A percentile compares a stretch with the other conserved stretches of the same genome.
phyloP scores from a whole-genome alignment of 2,888 invertebrate species.

The Hipparchia semele region DNA sequence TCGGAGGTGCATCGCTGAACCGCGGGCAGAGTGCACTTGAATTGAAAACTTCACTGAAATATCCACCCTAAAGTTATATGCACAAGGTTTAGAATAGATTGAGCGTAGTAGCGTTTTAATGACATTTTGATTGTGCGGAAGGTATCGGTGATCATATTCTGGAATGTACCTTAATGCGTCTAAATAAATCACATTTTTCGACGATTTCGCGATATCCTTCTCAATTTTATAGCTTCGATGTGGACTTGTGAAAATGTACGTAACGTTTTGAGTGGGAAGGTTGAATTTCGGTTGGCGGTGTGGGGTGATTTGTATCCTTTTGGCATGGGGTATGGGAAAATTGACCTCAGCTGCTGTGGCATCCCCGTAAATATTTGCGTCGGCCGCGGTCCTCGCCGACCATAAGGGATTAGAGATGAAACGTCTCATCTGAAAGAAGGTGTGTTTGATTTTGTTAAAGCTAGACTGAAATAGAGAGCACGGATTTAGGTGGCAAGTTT shows the following conservation, averaged over 20 bases:
- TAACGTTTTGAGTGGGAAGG: constrained; percentile 34
- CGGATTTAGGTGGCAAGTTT: constrained; percentile 11
- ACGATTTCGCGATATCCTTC: constrained; percentile 46
- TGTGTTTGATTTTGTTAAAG: constrained; percentile 24
- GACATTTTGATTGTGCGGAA: constrained; percentile 43
- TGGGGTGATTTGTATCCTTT: constrained; percentile 49
- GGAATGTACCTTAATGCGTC: constrained; percentile 58
- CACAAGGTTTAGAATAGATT: constrained; percentile 33
- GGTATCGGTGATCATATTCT: constrained; percentile 44
- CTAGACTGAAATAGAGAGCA: constrained; percentile 12
- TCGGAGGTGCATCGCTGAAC: constrained; percentile 73
- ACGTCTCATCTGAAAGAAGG: constrained; percentile 59
- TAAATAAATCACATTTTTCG: constrained; percentile 58
- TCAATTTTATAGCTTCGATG: constrained; percentile 57
- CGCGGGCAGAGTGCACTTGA: constrained; percentile 71
- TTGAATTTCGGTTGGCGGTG: constrained; percentile 35
- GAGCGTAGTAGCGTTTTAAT: constrained; percentile 33
- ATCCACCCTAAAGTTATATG: constrained; percentile 31
- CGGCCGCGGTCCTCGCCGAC: constrained; percentile 67
- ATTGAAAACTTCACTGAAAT: constrained; percentile 42
- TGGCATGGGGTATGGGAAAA: constrained; percentile 54
- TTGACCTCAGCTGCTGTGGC: constrained; percentile 78
- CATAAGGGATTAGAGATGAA: constrained; percentile 69
- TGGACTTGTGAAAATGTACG: constrained; percentile 42
- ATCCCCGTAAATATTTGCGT: constrained; percentile 78